Percentiles rank a stretch among this genome's conserved stretches.
These are phyloP conservation scores for Megalurothrips usitatus DNA, from an alignment of 2,888 invertebrate species.

Conservation along the genomic window DNA sequence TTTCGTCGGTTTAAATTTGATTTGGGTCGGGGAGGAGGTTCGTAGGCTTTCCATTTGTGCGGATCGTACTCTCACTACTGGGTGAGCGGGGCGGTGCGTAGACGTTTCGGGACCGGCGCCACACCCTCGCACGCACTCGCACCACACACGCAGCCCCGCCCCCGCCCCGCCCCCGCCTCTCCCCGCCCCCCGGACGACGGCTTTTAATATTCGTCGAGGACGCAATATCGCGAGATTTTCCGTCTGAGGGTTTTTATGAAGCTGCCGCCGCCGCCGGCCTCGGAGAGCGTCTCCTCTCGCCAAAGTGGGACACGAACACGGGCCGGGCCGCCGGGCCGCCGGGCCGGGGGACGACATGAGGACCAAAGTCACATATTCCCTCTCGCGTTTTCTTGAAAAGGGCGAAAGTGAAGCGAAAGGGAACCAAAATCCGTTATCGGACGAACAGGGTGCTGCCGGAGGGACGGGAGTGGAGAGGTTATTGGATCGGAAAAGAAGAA, in stretches of 20 bases:
- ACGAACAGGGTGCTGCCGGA: constrained; percentile 14
- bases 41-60: no score
- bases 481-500: constrained; percentile 23
- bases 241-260: neutral
- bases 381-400: neutral
- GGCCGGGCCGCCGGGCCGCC: no score
- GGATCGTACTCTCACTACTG: no score
- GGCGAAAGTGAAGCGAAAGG: constrained; percentile 7
- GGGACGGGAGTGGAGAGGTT: constrained; percentile 30
- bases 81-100: no score
- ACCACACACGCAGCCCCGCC: neutral
- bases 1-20: no score
- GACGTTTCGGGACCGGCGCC: no score
- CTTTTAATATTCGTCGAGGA: neutral
- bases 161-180: no score
- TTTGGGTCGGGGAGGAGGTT: no score
- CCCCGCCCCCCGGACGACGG: neutral
- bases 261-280: neutral
- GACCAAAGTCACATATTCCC: neutral
- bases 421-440: constrained; percentile 19
- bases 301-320: neutral
- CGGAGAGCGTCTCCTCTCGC: neutral
- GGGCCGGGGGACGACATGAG: no score
- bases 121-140: no score
- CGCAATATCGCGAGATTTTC: constrained; percentile 6